Evolutionary conservation across 2,113 vertebrate genomes (phyloP).

Genomic region (Pomatorhinus ruficollis): DNA sequence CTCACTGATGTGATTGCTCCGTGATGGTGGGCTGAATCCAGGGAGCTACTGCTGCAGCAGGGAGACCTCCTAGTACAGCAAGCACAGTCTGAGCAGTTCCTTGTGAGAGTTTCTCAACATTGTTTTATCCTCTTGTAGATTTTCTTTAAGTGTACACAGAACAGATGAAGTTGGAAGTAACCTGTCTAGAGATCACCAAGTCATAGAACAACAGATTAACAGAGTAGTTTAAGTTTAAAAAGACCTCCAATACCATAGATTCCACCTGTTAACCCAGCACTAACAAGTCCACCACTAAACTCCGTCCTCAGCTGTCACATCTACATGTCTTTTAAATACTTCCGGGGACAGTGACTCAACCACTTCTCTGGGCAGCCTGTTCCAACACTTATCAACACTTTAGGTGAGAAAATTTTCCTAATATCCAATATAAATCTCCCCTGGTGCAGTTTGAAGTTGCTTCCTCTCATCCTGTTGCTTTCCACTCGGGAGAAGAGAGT

Average conservation of each 20-base stretch:
- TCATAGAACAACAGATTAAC: neutral
- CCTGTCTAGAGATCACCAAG: neutral
- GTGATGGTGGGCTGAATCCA: fast-evolving
- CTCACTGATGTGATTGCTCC: fast-evolving
- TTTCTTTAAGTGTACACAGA: neutral
- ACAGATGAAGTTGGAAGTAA: neutral
- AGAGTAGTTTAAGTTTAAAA: neutral
- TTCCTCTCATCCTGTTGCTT: neutral
- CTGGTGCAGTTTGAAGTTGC: neutral
- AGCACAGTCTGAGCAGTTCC: neutral
- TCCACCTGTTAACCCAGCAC: neutral
- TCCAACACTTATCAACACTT: neutral
- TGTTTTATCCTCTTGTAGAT: neutral
- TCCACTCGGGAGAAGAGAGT: neutral
- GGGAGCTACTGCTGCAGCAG: neutral
- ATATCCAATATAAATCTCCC: neutral
- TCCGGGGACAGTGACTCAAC: neutral
- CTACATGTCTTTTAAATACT: neutral
- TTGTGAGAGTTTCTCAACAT: neutral
- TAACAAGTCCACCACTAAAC: neutral
- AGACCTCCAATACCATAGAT: neutral
- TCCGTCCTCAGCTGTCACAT: neutral
- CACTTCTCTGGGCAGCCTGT: neutral
- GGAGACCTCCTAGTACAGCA: neutral
- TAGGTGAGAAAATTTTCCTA: neutral